A percentile compares a stretch with the other conserved stretches of the same genome.
Conservation (phyloP, 2,888 invertebrate genomes). For the Epinotia bilunana region DNA sequence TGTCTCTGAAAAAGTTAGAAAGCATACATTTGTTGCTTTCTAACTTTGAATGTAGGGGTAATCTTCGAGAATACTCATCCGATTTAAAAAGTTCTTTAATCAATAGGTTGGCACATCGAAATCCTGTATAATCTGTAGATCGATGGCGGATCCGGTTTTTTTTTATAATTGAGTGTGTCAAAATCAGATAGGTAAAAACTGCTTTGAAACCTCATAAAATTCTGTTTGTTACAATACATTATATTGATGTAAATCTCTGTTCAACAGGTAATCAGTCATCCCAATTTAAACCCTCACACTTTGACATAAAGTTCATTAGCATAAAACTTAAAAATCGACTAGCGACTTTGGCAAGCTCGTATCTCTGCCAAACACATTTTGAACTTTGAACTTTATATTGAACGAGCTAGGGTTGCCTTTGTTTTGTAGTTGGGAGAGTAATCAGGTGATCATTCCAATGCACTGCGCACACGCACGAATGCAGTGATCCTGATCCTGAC, state of each 20-base stretch:
- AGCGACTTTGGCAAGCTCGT: neutral
- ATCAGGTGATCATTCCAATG: conserved; percentile 4
- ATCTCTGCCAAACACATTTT: neutral
- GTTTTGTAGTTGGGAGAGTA: too few species aligned
- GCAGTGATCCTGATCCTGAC: neutral
- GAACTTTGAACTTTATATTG: neutral
- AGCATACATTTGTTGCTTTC: too few species aligned
- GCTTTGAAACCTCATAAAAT: neutral
- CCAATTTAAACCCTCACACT: neutral
- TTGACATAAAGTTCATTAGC: neutral
- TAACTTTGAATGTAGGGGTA: too few species aligned
- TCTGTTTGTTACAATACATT: neutral
- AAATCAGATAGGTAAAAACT: too few species aligned
- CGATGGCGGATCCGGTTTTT: too few species aligned
- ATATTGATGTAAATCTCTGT: neutral
- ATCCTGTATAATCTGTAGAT: too few species aligned
- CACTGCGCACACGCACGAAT: conserved; percentile 1
- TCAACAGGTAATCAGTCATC: too few species aligned
- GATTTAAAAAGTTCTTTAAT: too few species aligned
- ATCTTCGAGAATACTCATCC: too few species aligned
- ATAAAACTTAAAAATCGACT: neutral
- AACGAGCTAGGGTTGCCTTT: neutral
- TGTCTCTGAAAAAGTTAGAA: too few species aligned
- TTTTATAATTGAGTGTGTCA: too few species aligned
- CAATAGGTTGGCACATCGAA: too few species aligned